Evolutionary conservation across 2,888 invertebrate genomes (phyloP), one percentile per base, ranked within the genome.

Genomic region (Drepanosiphum platanoidis): DNA sequence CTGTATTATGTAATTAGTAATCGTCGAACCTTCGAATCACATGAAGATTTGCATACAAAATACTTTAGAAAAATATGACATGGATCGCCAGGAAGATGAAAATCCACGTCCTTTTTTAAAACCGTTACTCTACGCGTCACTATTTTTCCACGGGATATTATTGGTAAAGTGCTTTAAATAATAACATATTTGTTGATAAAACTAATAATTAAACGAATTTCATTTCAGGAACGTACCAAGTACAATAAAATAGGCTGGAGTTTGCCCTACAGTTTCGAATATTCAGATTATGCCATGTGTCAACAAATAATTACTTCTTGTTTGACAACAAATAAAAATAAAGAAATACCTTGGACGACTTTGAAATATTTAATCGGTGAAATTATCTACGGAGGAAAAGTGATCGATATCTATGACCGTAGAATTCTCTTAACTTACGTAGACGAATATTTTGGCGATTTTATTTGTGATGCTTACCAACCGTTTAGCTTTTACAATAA

Each of bases 161-260:
- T 34, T 39, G 4, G 84, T 84, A 84, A 66, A n/a, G 22, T 15
- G 3, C 36, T 39, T 58, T 30, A 46, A 0, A 34, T 22, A 5
- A 34, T 1, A 18, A 15, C 34, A 0, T 34, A 32, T 32, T 66
- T 58, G 18, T 18, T 18, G 58, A 58, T 66, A 32, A 34, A 34
- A 30, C 22, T 18, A 68, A 34, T 61, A 2, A 61, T 61, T 61
- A 5, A 39, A 71, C 5, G 7, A 96, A n/a, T n/a, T n/a, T n/a
- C 97, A 0, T 94, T 97, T 0, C 95, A 95, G 92, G 97, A 97
- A 90, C 92, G 97, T 71, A 92, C 96, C 87, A 97, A 96, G 89
- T 97, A 97, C 90, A 96, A 95, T 88, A 97, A 97, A 91, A 94
- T 97, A 86, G 97, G 97, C 0, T 97, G 97, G 97, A 97, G 97